Evolutionary conservation across 2,888 invertebrate genomes (phyloP).

Genomic region (Coelopa pilipes): DNA sequence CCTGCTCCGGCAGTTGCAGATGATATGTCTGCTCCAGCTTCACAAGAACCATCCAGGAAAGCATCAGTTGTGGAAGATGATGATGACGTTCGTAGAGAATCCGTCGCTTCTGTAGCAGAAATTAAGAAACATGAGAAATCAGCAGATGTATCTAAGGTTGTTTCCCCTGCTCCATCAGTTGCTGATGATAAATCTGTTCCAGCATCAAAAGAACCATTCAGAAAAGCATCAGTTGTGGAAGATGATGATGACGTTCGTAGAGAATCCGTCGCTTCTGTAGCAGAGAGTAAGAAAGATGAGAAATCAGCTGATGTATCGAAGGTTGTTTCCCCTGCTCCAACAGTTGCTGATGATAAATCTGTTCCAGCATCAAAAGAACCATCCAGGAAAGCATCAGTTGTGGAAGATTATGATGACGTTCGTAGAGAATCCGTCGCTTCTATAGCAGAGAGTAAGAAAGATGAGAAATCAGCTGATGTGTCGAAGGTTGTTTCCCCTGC

Average conservation of each 20-base stretch:
- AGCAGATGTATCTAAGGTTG: slow-evolving; percentile 33
- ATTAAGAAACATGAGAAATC: slow-evolving; percentile 34
- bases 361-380: slow-evolving; percentile 34
- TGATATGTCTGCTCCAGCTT: neutral
- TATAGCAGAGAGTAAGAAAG: no score
- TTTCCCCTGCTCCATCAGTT: slow-evolving; percentile 25
- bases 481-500: no score
- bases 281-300: slow-evolving; percentile 39
- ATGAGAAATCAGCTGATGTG: neutral
- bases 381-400: slow-evolving; percentile 28
- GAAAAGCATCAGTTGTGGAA: slow-evolving; percentile 39
- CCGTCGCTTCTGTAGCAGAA: slow-evolving; percentile 49
- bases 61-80: slow-evolving; percentile 21
- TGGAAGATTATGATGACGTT: neutral
- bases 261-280: slow-evolving; percentile 39
- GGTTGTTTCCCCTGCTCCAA: slow-evolving; percentile 4
- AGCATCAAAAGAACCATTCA: slow-evolving; percentile 23
- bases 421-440: neutral
- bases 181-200: neutral
- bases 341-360: slow-evolving; percentile 34
- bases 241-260: slow-evolving; percentile 21
- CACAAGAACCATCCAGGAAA: neutral
- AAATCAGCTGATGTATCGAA: slow-evolving; percentile 24
- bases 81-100: slow-evolving; percentile 47
- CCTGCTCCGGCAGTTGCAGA: slow-evolving; percentile 37